phyloP scores from a whole-genome alignment of 2,113 vertebrate species.

The Psophia crepitans region DNA sequence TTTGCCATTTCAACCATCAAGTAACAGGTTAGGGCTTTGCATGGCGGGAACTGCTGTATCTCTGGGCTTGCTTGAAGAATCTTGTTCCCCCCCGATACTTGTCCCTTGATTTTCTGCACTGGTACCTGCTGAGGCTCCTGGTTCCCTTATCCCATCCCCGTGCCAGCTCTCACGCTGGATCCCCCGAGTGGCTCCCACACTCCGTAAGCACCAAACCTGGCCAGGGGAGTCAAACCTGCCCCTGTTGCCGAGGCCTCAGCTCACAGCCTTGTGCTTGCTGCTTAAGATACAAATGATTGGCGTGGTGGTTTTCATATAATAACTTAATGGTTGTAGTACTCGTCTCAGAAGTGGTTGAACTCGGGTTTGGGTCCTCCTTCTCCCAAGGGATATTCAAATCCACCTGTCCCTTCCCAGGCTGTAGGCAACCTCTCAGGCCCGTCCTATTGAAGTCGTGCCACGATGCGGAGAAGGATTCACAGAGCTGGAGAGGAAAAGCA shows the following conservation, averaged over 20 bases:
- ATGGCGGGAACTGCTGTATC: background rate
- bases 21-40: background rate
- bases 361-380: slow-evolving; percentile 32
- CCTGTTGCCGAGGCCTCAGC: background rate
- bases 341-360: slow-evolving; percentile 42
- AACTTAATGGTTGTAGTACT: slow-evolving; percentile 4
- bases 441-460: slow-evolving; percentile 50
- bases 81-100: background rate
- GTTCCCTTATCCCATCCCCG: background rate
- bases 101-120: background rate
- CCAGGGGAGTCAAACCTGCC: slow-evolving; percentile 57
- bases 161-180: background rate
- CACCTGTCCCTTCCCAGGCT: slow-evolving; percentile 62
- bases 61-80: background rate
- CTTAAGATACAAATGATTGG: slow-evolving; percentile 54
- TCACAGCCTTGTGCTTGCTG: background rate
- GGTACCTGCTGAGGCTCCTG: background rate
- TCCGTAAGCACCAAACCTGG: background rate
- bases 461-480: background rate
- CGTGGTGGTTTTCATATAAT: slow-evolving; percentile 32
- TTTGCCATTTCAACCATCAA: background rate
- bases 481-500: slow-evolving; percentile 18
- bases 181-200: background rate
- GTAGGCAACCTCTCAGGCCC: slow-evolving; percentile 55
- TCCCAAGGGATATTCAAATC: slow-evolving; percentile 60